Evolutionary conservation across 2,113 vertebrate species (phyloP).

Genomic region (Vicugna pacos): DNA sequence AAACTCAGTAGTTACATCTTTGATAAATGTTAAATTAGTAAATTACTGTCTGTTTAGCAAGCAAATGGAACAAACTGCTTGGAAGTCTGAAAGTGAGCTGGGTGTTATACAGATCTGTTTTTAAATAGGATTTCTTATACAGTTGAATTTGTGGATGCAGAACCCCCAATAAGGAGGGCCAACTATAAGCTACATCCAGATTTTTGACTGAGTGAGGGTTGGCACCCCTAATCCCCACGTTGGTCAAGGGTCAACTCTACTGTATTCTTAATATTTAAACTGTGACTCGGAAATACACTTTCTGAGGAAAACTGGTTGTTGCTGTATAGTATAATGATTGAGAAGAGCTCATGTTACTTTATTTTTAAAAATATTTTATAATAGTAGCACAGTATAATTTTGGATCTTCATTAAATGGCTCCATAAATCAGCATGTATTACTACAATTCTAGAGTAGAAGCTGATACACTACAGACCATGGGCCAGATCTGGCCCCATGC

Average conservation of each 20-base stretch:
- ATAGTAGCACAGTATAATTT: neutral
- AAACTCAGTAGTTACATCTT: neutral
- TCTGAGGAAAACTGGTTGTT: neutral
- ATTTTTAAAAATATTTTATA: neutral
- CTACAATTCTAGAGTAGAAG: neutral
- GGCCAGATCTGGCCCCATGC: neutral
- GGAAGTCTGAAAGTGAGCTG: neutral
- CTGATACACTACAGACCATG: neutral
- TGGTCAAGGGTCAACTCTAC: neutral
- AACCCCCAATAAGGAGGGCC: neutral
- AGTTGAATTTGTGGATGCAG: neutral
- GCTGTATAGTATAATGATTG: neutral
- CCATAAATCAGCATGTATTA: neutral
- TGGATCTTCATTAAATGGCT: neutral
- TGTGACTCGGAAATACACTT: neutral
- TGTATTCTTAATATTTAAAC: neutral
- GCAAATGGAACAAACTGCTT: neutral
- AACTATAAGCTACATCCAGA: neutral
- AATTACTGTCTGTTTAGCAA: neutral
- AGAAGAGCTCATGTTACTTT: neutral
- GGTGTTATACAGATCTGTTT: neutral
- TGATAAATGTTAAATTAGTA: neutral
- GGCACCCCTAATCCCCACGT: too few relatives aligned
- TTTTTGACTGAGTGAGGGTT: rapidly evolving
- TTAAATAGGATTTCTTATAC: neutral